Evolutionary conservation across 1,140 invertebrate species (phyloP).

Genomic region (Cydia pomonella): DNA sequence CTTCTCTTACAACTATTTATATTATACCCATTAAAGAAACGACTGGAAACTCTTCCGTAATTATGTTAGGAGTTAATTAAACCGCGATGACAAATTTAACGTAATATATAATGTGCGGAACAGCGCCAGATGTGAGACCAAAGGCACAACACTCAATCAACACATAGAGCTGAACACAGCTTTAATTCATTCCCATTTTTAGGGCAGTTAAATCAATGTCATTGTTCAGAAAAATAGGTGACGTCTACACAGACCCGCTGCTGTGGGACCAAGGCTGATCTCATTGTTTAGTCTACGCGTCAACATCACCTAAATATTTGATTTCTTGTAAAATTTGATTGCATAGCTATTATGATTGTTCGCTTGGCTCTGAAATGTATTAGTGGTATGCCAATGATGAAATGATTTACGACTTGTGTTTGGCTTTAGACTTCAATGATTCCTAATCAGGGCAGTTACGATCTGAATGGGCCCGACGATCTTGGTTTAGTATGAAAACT

Average conservation of each 20-base stretch:
- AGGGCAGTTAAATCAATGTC: conserved; percentile 50
- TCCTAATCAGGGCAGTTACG: neutral
- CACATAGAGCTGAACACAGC: conserved; percentile 5
- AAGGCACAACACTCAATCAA: conserved; percentile 1
- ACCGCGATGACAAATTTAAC: conserved; percentile 28
- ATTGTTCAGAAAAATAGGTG: conserved; percentile 51
- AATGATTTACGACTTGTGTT: neutral
- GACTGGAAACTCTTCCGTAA: neutral
- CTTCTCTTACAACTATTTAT: conserved; percentile 9
- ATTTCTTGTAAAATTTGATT: conserved; percentile 55
- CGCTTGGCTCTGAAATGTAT: conserved; percentile 37
- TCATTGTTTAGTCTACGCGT: conserved; percentile 77
- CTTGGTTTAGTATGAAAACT: too few relatives aligned
- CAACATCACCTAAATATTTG: conserved; percentile 50
- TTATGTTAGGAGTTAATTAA: conserved; percentile 22
- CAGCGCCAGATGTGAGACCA: conserved; percentile 16
- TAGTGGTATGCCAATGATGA: conserved; percentile 31
- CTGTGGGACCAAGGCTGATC: conserved; percentile 64
- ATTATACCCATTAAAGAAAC: neutral
- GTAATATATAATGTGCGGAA: conserved; percentile 10
- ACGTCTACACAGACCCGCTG: conserved; percentile 14
- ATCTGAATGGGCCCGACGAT: neutral
- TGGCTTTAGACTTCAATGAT: neutral
- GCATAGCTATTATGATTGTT: conserved; percentile 44
- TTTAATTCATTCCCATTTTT: conserved; percentile 31